Evolutionary conservation across 2,113 vertebrate species (phyloP).

Genomic region (Actenoides hombroni): DNA sequence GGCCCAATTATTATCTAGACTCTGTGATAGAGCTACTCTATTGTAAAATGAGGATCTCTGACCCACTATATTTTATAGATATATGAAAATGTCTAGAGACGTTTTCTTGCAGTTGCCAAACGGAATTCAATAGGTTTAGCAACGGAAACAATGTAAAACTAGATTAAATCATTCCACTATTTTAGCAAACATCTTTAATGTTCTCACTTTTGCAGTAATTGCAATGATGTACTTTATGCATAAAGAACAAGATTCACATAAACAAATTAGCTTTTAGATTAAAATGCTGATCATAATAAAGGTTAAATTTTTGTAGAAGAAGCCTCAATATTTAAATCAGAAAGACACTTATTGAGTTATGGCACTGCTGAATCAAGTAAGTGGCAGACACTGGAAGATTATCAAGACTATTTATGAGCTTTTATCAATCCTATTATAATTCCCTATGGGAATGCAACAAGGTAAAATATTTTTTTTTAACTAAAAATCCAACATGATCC

Average conservation of each 20-base stretch:
- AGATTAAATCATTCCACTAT: not conserved
- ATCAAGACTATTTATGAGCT: not conserved
- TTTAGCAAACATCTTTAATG: not conserved
- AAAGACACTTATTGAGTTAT: not conserved
- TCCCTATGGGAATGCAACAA: not conserved
- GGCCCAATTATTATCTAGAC: not conserved
- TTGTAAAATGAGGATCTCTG: not conserved
- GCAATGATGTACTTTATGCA: not conserved
- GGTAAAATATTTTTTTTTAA: not conserved
- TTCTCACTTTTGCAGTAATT: not conserved
- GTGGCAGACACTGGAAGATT: not conserved
- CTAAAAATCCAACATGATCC: not conserved
- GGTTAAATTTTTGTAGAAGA: not conserved
- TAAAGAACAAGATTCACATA: not conserved
- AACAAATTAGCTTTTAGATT: not conserved
- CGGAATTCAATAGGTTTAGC: not conserved
- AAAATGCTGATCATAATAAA: not conserved
- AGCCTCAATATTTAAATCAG: slow-evolving; percentile 21
- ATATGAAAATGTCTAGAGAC: not conserved
- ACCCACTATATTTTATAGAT: not conserved
- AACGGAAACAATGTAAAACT: not conserved
- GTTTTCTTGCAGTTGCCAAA: not conserved
- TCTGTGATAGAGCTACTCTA: not conserved
- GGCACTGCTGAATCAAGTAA: slow-evolving; percentile 8
- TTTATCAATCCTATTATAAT: not conserved